These are phyloP conservation scores for Lates calcarifer DNA, from an alignment of 2,113 vertebrate genomes.

Conservation along the genomic window DNA sequence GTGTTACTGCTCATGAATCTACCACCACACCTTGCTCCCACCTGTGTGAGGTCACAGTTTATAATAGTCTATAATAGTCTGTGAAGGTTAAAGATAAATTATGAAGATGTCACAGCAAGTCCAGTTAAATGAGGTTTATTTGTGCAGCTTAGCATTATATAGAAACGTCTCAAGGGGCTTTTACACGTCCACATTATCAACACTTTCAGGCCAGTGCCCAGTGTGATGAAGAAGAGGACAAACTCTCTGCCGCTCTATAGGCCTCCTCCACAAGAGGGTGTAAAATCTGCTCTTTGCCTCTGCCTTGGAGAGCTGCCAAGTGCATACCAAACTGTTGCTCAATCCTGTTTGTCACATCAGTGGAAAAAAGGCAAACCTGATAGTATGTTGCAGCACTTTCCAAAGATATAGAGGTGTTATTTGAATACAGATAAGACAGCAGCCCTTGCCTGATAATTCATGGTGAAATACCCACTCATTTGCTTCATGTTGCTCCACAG, in stretches of 20 bases:
- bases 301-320: slow-evolving; percentile 29
- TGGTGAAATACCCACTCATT: slow-evolving; percentile 32
- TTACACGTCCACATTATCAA: not conserved
- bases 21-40: not conserved
- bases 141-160: not conserved
- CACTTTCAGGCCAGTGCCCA: not conserved
- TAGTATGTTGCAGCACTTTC: slow-evolving; percentile 51
- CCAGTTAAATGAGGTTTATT: not conserved
- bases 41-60: not conserved
- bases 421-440: slow-evolving; percentile 47
- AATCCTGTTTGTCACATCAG: slow-evolving; percentile 63
- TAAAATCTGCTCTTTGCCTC: slow-evolving; percentile 7
- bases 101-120: not conserved
- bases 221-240: not conserved
- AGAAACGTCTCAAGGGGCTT: not conserved
- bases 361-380: slow-evolving; percentile 44
- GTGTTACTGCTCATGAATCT: not conserved
- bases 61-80: too few relatives aligned
- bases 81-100: not conserved
- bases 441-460: slow-evolving; percentile 28
- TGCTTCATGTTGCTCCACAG: slow-evolving; percentile 22
- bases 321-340: slow-evolving; percentile 62
- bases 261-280: slow-evolving; percentile 71
- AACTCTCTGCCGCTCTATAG: slow-evolving; percentile 18
- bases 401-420: slow-evolving; percentile 45